Evolutionary conservation across 92 coral and sea anemone genomes (phyloP), one percentile per base, ranked within the genome.

Genomic region (Siderastrea radians): DNA sequence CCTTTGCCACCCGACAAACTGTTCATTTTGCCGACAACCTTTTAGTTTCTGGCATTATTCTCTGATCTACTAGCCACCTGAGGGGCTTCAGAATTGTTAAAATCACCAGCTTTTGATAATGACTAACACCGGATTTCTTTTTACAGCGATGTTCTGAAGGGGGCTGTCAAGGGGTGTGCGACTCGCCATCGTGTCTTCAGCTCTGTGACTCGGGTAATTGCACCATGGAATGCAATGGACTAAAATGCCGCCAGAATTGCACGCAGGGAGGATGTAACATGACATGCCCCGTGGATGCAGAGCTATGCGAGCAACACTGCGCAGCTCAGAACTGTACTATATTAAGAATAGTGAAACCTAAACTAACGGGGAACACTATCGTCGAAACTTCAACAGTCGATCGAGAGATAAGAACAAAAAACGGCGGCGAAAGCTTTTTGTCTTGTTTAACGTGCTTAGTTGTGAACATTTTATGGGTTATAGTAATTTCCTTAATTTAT

Each of bases 241-340:
- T 74, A 45, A 49, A 63, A 44, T 84, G 87, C 74, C 80, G n/a
- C 13, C 87, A 63, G n/a, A 74, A 84, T 43, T 84, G 87, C 87
- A 63, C 81, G 16, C 80, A 62, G 5, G 87, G 87, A 7, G 87
- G 87, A 44, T 84, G 87, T 59, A 62, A 7, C 7, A 6, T 84
- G 63, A 72, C 72, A 1, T 84, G 87, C 5, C 69, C 69, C n/a
- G 49, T 7, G 3, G 69, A 16, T 7, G 87, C 81, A 6, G 46
- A 81, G n/a, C 2, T 63, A 15, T 84, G 87, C 62, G 14, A 43
- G 19, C 87, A 73, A 72, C 78, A 82, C 86, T 82, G 86, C 10
- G 55, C 78, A 3, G 44, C 68, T 44, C 17, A 58, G 4, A 82
- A 82, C 59, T 82, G 86, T 17, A 71, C 14, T 7, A 59, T 82